Percentiles rank a stretch among this genome's conserved stretches.
Conservation (phyloP, 2,113 vertebrate genomes). For the Tragulus kanchil region DNA sequence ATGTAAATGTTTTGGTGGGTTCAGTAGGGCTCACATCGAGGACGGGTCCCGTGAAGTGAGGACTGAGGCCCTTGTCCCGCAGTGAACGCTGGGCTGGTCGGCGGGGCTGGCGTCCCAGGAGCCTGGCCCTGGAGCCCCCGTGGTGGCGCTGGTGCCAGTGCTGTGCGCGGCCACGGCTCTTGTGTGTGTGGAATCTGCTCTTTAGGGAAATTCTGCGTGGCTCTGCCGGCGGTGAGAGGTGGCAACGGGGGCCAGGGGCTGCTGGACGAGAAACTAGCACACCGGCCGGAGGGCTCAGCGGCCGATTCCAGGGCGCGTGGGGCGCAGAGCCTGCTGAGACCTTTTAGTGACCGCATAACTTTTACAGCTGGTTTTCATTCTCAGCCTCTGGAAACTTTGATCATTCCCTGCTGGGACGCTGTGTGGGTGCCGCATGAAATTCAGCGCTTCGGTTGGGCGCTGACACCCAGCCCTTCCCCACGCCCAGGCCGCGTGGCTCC, state of each 20-base stretch:
- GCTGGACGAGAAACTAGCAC: accelerated
- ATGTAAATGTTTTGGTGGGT: no score
- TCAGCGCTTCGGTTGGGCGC: background rate
- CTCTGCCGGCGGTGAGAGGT: background rate
- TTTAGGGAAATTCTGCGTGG: accelerated
- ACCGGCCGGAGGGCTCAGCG: accelerated
- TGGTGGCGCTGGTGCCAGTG: accelerated
- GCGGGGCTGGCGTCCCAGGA: accelerated
- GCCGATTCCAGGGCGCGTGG: background rate
- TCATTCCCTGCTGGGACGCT: background rate
- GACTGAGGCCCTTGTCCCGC: accelerated
- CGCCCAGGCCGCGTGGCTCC: background rate
- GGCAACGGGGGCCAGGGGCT: accelerated
- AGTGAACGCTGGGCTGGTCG: background rate
- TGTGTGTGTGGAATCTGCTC: accelerated
- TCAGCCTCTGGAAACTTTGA: background rate
- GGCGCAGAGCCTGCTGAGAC: accelerated
- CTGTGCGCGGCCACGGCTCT: accelerated
- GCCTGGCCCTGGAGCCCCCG: background rate
- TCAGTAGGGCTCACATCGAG: accelerated
- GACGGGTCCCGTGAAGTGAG: accelerated
- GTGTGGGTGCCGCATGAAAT: accelerated
- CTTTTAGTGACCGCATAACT: background rate
- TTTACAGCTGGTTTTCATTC: background rate
- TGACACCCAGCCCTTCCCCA: accelerated